Evolutionary conservation across 2,797 vertebrate species (phyloP).

Genomic region (Calcarius lapponicus): DNA sequence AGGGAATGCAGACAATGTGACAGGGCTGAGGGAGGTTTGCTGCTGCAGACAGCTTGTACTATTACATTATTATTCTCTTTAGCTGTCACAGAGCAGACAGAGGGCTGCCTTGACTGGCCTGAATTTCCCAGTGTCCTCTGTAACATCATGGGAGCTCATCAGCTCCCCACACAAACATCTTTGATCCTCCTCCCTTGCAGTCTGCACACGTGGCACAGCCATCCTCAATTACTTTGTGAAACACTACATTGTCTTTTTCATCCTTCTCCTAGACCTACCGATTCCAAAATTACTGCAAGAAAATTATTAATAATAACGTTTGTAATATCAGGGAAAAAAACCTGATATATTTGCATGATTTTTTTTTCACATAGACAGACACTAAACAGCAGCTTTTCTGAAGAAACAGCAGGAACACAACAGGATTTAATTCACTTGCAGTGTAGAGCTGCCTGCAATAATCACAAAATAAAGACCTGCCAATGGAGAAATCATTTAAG

Average conservation of each 20-base stretch:
- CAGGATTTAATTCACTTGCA: slow-evolving; percentile 13
- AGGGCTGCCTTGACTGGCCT: neutral
- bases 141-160: neutral
- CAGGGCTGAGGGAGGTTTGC: neutral
- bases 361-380: neutral
- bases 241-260: neutral
- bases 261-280: neutral
- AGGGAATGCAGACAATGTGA: neutral
- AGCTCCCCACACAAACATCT: neutral
- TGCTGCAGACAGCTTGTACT: neutral
- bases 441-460: slow-evolving; percentile 3
- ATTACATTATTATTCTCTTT: neutral
- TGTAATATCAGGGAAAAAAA: neutral
- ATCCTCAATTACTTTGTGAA: neutral
- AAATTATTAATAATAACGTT: neutral
- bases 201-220: neutral
- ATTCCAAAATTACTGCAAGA: neutral
- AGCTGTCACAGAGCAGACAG: neutral
- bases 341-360: neutral
- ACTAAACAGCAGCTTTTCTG: neutral
- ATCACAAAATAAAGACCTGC: neutral
- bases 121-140: neutral
- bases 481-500: slow-evolving; percentile 1
- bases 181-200: neutral
- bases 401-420: neutral